Evolutionary conservation across 2,888 invertebrate species (phyloP).

Genomic region (Parasteatoda lunata): DNA sequence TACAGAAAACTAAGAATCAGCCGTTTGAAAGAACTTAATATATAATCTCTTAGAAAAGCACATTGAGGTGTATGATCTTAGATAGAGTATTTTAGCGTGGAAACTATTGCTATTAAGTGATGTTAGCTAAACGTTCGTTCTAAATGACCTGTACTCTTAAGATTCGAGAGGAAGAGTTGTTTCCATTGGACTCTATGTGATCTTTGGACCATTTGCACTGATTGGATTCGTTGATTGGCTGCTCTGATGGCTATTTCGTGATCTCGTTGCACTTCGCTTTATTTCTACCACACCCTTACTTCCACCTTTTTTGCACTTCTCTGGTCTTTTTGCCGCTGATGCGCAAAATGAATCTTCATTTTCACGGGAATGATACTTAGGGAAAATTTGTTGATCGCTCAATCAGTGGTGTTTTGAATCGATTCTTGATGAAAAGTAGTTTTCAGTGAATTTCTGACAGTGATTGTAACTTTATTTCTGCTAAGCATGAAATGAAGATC

Average conservation of each 20-base stretch:
- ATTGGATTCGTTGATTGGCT: conserved; percentile 67
- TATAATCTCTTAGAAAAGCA: neutral
- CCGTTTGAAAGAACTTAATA: neutral
- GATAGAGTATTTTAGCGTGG: conserved; percentile 32
- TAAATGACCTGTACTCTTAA: conserved; percentile 64
- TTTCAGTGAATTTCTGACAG: too few relatives aligned
- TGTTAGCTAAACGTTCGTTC: conserved; percentile 66
- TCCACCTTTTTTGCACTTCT: neutral
- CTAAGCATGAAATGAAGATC: too few relatives aligned
- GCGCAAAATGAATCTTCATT: conserved; percentile 62
- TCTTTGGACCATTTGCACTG: conserved; percentile 65
- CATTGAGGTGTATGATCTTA: conserved; percentile 32
- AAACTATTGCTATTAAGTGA: conserved; percentile 52
- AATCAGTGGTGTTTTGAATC: conserved; percentile 27
- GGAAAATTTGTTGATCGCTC: conserved; percentile 22
- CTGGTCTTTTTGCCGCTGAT: conserved; percentile 36
- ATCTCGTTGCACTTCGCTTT: conserved; percentile 38
- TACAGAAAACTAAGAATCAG: too few relatives aligned
- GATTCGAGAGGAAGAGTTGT: conserved; percentile 57
- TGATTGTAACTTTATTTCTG: too few relatives aligned
- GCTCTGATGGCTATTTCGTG: conserved; percentile 61
- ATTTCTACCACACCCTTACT: neutral
- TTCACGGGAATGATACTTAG: conserved; percentile 20
- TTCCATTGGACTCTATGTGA: conserved; percentile 53
- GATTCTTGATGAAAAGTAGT: neutral